A percentile compares a stretch with the other conserved stretches of the same genome.
Evolutionary conservation across 2,113 vertebrate genomes (phyloP).

Genomic region (Hypomesus transpacificus): DNA sequence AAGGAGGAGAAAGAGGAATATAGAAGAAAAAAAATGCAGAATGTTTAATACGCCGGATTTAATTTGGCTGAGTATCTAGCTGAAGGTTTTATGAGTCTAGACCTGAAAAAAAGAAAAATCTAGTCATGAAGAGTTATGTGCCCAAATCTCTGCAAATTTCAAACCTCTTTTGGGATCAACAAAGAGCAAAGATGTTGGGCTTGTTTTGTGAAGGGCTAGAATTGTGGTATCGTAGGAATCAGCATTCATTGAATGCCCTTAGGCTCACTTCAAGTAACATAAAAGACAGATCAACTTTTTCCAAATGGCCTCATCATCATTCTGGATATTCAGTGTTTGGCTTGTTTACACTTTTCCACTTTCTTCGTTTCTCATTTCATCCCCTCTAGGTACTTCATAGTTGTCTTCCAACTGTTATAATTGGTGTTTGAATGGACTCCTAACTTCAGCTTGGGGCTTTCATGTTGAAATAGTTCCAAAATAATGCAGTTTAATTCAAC

Average conservation of each 20-base stretch:
- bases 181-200: no score
- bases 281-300: no score
- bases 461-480: background rate
- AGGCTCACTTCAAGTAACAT: no score
- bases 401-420: slow-evolving; percentile 6
- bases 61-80: background rate
- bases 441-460: background rate
- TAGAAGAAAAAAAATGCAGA: background rate
- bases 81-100: background rate
- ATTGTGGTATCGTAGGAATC: background rate
- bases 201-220: no score
- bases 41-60: background rate
- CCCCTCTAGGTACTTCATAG: background rate
- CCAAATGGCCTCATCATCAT: background rate
- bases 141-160: no score
- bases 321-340: background rate
- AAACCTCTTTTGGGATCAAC: no score
- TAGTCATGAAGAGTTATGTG: no score
- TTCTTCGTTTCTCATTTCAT: background rate
- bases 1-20: slow-evolving; percentile 1
- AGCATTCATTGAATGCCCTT: no score
- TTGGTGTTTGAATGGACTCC: background rate
- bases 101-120: no score
- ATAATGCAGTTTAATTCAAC: slow-evolving; percentile 5
- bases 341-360: background rate